Evolutionary conservation across 2,888 invertebrate species (phyloP), one percentile per base, ranked within the genome.

Genomic region (Drosophila differens): DNA sequence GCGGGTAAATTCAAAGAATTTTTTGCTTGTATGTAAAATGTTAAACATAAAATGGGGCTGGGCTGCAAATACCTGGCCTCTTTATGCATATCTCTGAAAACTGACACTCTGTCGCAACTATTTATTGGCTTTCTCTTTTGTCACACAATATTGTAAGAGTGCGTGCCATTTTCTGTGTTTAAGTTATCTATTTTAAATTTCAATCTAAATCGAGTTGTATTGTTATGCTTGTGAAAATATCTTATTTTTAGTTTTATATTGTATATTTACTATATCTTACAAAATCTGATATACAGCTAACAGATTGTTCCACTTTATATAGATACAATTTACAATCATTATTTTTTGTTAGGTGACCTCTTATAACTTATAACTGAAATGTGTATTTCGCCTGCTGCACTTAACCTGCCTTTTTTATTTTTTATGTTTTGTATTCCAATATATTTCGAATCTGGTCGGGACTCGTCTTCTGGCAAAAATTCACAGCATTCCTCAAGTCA

Each of bases 71-170:
- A 75, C 55, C 66, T 75, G 60, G 12, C 61, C 35, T 51, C 16
- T 57, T 22, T 47, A 57, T 51, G 49, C 62, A 74, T 74, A 57
- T 39, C 75, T 70, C 52, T 51, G 49, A 28, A 28, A 66, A 25
- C 32, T 37, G 39, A 67, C 61, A 79, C 51, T 75, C 71, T 71
- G 57, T 47, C 47, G 59, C 71, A 79, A 76, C 55, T 71, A 80
- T 78, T 71, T 67, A 28, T 39, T 25, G 12, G 14, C 51, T 5
- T 22, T 53, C 22, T 52, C 37, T 28, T 37, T n/a, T 28, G n/a
- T 14, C 35, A n/a, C n/a, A 28, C 6, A 51, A 51, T 28, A 19
- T 12, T 5, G 16, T 6, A 14, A 28, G 7, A 28, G 12, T 12
- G 22, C 22, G 35, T 25, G 54, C 35, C 9, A 37, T 19, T 55